Conservation (phyloP, 2,113 vertebrate genomes). For the Sander vitreus region DNA sequence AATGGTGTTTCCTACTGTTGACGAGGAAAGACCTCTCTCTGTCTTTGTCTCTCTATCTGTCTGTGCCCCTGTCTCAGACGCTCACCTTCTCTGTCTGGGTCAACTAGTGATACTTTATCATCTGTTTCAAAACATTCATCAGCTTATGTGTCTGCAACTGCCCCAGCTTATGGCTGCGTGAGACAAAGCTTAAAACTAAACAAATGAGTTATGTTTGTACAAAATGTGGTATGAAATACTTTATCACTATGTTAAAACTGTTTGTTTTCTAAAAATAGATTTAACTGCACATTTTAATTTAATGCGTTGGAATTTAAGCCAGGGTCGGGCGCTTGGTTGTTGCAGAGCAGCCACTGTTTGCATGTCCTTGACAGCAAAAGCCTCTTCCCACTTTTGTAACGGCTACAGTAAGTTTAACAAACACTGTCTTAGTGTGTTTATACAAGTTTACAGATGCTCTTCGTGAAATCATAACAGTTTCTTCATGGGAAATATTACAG, state of each 20-base stretch:
- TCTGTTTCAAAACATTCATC: conserved; percentile 38
- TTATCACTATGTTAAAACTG: not conserved
- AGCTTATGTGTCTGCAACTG: conserved; percentile 4
- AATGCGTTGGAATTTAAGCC: not conserved
- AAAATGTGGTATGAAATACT: not conserved
- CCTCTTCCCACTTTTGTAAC: conserved; percentile 52
- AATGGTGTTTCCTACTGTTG: conserved; percentile 30
- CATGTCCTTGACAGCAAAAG: conserved; percentile 37
- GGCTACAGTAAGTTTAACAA: conserved; percentile 54
- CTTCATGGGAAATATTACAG: conserved; percentile 41
- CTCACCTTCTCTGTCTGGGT: conserved; percentile 50
- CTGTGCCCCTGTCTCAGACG: conserved; percentile 10
- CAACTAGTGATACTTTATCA: conserved; percentile 48
- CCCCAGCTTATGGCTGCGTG: conserved; percentile 3
- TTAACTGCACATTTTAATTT: not conserved
- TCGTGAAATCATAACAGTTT: conserved; percentile 33
- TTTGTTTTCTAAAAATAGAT: not conserved
- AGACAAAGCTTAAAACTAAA: conserved; percentile 8
- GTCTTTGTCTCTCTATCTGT: conserved; percentile 1
- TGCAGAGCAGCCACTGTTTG: conserved; percentile 41
- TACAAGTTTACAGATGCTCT: conserved; percentile 39
- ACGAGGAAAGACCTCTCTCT: conserved; percentile 22
- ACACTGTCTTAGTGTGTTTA: conserved; percentile 52
- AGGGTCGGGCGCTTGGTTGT: not conserved
- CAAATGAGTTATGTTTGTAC: conserved; percentile 4